Evolutionary conservation across 1,140 invertebrate species (phyloP), one percentile per base, ranked within the genome.

Genomic region (Heliconius hewitsoni): DNA sequence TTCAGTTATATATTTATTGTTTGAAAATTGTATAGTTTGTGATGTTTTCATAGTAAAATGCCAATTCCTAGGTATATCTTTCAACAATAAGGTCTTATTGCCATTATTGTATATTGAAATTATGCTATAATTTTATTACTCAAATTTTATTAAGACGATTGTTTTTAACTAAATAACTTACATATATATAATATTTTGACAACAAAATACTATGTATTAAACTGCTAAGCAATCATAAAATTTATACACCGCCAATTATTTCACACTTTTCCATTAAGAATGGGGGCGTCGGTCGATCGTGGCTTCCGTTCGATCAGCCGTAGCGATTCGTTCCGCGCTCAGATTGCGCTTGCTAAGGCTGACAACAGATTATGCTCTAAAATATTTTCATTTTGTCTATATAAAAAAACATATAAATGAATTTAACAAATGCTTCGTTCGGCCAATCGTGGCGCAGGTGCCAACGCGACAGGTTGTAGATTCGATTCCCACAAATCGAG

Each of bases 261-360:
- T 85, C 83, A 85, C 85, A 89, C 87, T 90, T 90, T 85, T 83
- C 81, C 55, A 70, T 80, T 82, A 84, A 83, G 84, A 90, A 87
- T 84, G 79, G 76, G 83, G 86, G 82, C 85, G 83, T 85, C 81
- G 81, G 57, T 79, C 77, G 81, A 84, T 85, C 81, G 83, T 85
- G 79, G 81, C 79, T 87, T 87, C 88, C 84, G 82, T 84, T 82
- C 82, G 71, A 82, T 85, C 76, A 70, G 72, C 79, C 74, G 77
- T 81, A 27, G 83, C 83, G 83, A 84, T 81, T 86, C 73, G 84
- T 82, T 83, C 81, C 83, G 81, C 80, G 76, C 60, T 83, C 81
- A 66, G 76, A 76, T 82, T 74, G 27, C 75, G 19, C 74, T 73
- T 80, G 23, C 46, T 77, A 50, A 80, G 57, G 73, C 50, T 50